Conservation (phyloP, 2,113 vertebrate genomes). For the Percopsis transmontana region DNA sequence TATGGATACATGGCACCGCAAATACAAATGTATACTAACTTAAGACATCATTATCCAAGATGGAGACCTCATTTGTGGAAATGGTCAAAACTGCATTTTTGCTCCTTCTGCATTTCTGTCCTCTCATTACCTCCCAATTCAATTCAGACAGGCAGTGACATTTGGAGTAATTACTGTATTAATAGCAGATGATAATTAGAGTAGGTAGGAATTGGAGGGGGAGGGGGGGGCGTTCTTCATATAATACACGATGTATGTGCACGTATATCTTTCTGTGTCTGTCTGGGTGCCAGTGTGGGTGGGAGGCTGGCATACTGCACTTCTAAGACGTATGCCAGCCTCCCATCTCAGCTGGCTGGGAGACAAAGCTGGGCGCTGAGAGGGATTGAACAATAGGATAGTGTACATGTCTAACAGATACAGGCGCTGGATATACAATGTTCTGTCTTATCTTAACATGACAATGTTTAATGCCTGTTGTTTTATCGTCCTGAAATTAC, state of each 20-base stretch:
- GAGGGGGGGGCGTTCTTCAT: constrained; percentile 45
- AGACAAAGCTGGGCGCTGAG: constrained; percentile 49
- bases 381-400: constrained; percentile 30
- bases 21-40: constrained; percentile 5
- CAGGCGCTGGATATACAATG: too few relatives aligned
- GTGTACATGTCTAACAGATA: too few relatives aligned
- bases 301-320: constrained; percentile 58
- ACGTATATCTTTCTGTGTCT: constrained; percentile 24
- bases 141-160: constrained; percentile 60
- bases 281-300: constrained; percentile 53
- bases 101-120: constrained; percentile 22
- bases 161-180: constrained; percentile 63
- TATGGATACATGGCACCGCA: too few relatives aligned
- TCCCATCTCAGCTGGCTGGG: constrained; percentile 51
- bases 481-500: too few relatives aligned
- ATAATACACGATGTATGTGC: constrained; percentile 16
- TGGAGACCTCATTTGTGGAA: constrained; percentile 51
- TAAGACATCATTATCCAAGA: constrained; percentile 43
- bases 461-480: too few relatives aligned
- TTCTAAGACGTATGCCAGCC: constrained; percentile 59
- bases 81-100: constrained; percentile 54
- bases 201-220: constrained; percentile 33
- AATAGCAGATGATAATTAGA: constrained; percentile 66
- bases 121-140: constrained; percentile 54
- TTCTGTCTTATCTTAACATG: too few relatives aligned